Percentiles rank a stretch among this genome's conserved stretches.
Evolutionary conservation across 2,797 vertebrate genomes (phyloP).

Genomic region (Bradypus variegatus): DNA sequence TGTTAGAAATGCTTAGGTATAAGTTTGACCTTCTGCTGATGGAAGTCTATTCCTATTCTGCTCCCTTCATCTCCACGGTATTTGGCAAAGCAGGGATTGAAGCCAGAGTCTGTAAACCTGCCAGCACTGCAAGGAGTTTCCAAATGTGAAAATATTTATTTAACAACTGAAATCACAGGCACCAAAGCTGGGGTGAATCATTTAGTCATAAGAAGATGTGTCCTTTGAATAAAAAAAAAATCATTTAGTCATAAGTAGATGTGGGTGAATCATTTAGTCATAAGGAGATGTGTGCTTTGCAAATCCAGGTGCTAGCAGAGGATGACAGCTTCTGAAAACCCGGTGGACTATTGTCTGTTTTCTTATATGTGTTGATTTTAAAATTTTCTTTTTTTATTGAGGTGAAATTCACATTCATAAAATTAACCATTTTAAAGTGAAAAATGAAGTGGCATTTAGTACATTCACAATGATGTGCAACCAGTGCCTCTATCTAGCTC

Average conservation of each 20-base stretch:
- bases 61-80: fast-evolving
- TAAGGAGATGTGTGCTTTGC: too few species aligned
- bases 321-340: neutral
- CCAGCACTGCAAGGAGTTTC: neutral
- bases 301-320: neutral
- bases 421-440: neutral
- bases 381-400: neutral
- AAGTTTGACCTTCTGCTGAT: neutral
- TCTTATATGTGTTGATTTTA: neutral
- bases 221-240: neutral
- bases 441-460: neutral
- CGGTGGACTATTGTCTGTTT: neutral
- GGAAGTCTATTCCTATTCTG: neutral
- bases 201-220: neutral
- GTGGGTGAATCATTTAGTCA: too few species aligned
- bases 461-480: neutral
- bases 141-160: fast-evolving
- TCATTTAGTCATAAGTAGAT: too few species aligned
- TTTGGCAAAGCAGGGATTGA: neutral
- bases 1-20: neutral
- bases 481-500: neutral
- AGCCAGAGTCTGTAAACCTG: neutral
- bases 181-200: neutral
- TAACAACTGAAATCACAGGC: neutral
- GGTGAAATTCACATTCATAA: neutral